Evolutionary conservation across 2,888 invertebrate species (phyloP), one percentile per base, ranked within the genome.

Genomic region (Cinara cedri): DNA sequence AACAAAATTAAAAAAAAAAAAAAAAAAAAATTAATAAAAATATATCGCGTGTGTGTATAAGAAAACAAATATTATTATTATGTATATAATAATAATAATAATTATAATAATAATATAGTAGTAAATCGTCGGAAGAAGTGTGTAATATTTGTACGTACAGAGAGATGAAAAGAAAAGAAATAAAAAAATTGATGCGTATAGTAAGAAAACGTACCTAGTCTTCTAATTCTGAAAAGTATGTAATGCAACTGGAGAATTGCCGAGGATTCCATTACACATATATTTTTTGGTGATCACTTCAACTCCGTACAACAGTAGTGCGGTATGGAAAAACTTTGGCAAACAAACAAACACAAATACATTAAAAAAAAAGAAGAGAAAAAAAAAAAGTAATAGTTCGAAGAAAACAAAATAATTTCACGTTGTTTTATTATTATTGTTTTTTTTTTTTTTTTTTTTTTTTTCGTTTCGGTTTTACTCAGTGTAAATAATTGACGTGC

Each of bases 201-300:
- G 51, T 54, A 75, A 16, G 3, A 34, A 75, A 62, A 78, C 78
- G 70, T 78, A 78, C 78, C 78, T 70, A 78, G 78, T 78, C 78
- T 78, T 78, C 78, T 78, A 78, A 78, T 78, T 78, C 78, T 78
- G 78, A 78, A 78, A 78, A 78, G 78, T 68, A 78, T 68, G 44
- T 78, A 78, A 78, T 78, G 78, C 70, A 78, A 78, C 78, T 78
- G 78, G 21, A 78, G 70, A 51, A 78, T 78, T 60, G 78, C 42
- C 54, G 78, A 78, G 70, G 78, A 62, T 70, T 78, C 78, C 78
- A 78, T 78, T 60, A 34, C 34, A 4, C 6, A 60, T 66, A 62
- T 60, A 70, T 68, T 49, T 66, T 74, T 76, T 70, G 78, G 68
- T 55, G 68, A 70, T 70, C 57, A 68, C 78, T 78, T 78, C 78